Conservation (phyloP, 1,140 invertebrate genomes). For the Ruditapes philippinarum region DNA sequence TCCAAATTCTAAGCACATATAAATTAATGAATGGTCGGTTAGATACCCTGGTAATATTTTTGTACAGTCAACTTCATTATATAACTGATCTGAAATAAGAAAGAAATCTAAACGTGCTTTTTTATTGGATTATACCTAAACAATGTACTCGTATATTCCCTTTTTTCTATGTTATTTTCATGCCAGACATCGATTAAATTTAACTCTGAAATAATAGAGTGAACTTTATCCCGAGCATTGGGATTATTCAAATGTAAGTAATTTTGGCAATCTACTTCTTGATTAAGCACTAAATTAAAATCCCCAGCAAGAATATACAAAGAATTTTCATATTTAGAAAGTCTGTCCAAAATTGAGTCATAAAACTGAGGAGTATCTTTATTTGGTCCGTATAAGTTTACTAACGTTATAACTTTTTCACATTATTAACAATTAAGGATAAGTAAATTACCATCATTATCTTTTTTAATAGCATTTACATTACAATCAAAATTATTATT, state of each 20-base stretch:
- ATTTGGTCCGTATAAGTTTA: conserved; percentile 60
- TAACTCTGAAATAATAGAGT: neutral
- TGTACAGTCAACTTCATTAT: neutral
- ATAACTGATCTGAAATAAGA: conserved; percentile 16
- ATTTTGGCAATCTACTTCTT: conserved; percentile 28
- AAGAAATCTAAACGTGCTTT: conserved; percentile 50
- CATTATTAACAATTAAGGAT: conserved; percentile 32
- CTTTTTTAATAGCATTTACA: neutral
- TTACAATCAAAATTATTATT: conserved; percentile 59
- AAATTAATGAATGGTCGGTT: conserved; percentile 38
- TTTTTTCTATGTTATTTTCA: neutral
- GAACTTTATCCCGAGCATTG: neutral
- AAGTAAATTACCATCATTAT: conserved; percentile 35
- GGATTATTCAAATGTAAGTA: conserved; percentile 46
- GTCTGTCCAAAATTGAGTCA: neutral
- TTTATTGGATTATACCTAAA: conserved; percentile 26
- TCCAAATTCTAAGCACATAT: neutral
- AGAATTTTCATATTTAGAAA: neutral
- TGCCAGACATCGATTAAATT: conserved; percentile 43
- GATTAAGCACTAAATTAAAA: conserved; percentile 51
- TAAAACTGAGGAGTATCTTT: conserved; percentile 36
- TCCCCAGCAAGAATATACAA: conserved; percentile 11
- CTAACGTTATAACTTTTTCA: neutral
- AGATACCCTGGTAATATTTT: neutral
- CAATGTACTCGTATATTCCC: conserved; percentile 47